phyloP scores from a whole-genome alignment of 2,797 vertebrate species.

The Kryptopterus vitreolus region DNA sequence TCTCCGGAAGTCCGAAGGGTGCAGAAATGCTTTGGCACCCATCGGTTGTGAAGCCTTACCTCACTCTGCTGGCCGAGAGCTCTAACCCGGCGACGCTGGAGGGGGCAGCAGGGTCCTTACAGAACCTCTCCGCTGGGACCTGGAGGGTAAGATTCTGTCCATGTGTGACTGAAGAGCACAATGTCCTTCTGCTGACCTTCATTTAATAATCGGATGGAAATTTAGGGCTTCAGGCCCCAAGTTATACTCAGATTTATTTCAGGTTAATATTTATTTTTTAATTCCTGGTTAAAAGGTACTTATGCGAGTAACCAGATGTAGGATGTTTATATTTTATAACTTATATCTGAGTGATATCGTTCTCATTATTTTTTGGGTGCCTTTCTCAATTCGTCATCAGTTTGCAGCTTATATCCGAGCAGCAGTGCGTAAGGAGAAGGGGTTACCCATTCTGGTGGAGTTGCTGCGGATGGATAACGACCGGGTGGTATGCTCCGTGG shows the following conservation, averaged over 20 bases:
- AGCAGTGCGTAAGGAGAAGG: conserved; percentile 94
- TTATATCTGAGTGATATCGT: no score
- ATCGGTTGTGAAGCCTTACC: conserved; percentile 92
- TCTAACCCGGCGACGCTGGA: conserved; percentile 97
- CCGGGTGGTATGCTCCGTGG: conserved; percentile 93
- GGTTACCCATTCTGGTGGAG: conserved; percentile 97
- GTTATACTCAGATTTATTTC: background rate
- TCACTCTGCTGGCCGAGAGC: conserved; percentile 94
- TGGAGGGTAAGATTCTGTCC: conserved; percentile 83
- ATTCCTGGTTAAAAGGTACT: no score
- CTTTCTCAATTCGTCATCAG: conserved; percentile 65
- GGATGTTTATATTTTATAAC: no score
- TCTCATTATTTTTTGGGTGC: background rate
- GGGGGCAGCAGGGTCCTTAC: conserved; percentile 92
- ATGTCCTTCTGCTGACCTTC: background rate
- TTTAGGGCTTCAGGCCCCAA: background rate
- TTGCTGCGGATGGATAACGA: conserved; percentile 97
- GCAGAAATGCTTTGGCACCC: conserved; percentile 98
- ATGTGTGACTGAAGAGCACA: conserved; percentile 3
- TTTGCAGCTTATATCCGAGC: conserved; percentile 96
- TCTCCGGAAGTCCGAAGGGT: conserved; percentile 88
- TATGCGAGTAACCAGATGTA: background rate
- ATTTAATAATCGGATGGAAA: background rate
- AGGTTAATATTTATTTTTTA: background rate
- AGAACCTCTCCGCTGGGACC: conserved; percentile 95